Percentiles rank a stretch among this genome's conserved stretches.
These are phyloP conservation scores for Pangasius djambal DNA, from an alignment of 2,797 vertebrate genomes.

Conservation along the genomic window DNA sequence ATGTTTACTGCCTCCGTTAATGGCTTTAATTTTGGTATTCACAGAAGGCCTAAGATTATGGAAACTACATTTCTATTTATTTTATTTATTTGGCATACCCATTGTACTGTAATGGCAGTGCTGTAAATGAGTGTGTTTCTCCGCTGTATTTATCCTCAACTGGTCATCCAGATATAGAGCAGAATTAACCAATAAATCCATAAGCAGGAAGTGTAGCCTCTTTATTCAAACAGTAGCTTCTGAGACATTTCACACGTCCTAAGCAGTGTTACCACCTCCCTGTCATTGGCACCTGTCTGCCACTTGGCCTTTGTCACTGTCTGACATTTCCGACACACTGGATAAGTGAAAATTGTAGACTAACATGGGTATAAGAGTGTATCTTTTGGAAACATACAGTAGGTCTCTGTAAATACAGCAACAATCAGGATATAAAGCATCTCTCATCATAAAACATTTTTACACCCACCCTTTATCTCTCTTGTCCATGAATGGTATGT, in stretches of 20 bases:
- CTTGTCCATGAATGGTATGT: background rate
- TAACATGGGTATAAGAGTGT: background rate
- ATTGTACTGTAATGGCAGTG: background rate
- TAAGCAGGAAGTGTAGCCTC: background rate
- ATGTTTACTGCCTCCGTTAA: background rate
- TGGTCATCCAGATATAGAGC: background rate
- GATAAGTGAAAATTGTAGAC: background rate
- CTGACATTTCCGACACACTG: background rate
- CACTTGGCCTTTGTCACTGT: background rate
- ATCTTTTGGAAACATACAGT: background rate
- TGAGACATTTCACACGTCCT: background rate
- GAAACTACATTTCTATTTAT: background rate
- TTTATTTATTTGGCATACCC: background rate
- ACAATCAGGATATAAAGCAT: background rate
- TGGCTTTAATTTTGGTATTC: background rate
- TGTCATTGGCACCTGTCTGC: background rate
- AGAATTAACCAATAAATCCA: background rate
- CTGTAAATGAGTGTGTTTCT: background rate
- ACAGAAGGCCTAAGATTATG: background rate
- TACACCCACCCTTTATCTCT: background rate
- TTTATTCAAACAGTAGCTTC: background rate
- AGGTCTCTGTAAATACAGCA: background rate
- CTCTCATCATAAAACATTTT: background rate
- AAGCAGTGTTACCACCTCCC: background rate
- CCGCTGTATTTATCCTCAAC: background rate